Evolutionary conservation across 2,888 invertebrate species (phyloP), one percentile per base, ranked within the genome.

Genomic region (Unio delphinus): DNA sequence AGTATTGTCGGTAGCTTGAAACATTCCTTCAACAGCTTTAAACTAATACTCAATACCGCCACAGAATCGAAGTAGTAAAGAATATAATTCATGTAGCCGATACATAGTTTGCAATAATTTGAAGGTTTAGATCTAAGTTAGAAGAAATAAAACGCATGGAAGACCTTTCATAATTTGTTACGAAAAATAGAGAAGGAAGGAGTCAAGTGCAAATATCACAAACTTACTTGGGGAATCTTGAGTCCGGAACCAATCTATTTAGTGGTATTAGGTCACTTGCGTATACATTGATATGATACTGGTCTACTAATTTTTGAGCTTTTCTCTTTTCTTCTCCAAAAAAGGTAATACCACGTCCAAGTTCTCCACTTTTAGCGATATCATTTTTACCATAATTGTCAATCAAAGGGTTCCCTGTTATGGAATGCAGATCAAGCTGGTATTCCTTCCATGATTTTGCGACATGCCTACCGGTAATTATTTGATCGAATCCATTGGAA

Each of bases 201-300:
- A 45, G 45, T 11, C 45, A 45, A 45, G 45, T 11, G 11, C 45
- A 58, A 58, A 58, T 11, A 58, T 23, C 3, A 58, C 11, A 34
- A 23, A 72, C 73, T 74, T 71, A 81, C 81, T 75, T 74, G 20
- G 73, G 61, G n/a, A 79, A 75, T 72, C 82, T 68, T 7, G 82
- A 77, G 56, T 82, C 82, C 0, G 82, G 82, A 17, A 82, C 80
- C 54, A 73, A 45, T 64, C 83, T 69, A 69, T 83, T 83, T 45
- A 83, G 70, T 0, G 82, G 77, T 58, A 81, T 78, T 7, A 73
- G 30, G 67, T 83, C 83, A 75, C 83, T 83, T 60, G 74, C 79
- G 26, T 74, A 34, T 1, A 71, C 72, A 66, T 83, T 82, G n/a
- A 83, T 63, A n/a, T 65, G 65, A 63, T 73, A 78, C 17, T 58